Base-by-base conservation (phyloP, 37 sponge, comb jelly and placozoan genomes). In the Chondrosia reniformis region DNA sequence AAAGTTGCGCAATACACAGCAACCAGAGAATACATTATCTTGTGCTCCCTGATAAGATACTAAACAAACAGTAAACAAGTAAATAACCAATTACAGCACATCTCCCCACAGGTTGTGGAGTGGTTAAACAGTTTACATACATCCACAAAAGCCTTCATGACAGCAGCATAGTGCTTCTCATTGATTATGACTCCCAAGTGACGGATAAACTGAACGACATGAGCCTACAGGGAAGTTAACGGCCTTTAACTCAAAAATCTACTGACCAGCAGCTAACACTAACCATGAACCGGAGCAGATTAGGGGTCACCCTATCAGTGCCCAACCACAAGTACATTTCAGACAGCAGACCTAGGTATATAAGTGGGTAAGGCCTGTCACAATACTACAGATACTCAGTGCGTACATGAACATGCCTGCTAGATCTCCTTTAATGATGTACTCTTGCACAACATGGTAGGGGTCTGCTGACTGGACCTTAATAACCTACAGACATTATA, bases 231-330 rank as follows among this genome's bases (percentile, higher is more conserved):
- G 42, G 24, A 38, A 32, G 63, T 12, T 22, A 22, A 28, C 7
- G 66, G 28, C 34, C 33, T 49, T 10, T 49, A 15, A 67, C 55
- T 28, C 61, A 27, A 46, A 59, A 71, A 38, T 58, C 33, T 1
- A 56, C 22, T 19, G 32, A 41, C 67, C 21, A 22, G 34, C 69
- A 67, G 30, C 30, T 30, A 67, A 17, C 61, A 38, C 85, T 63
- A 17, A 91, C 92, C 92, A 87, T 84, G 59, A 91, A 87, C 25
- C 92, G 56, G 24, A 91, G 79, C 74, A 57, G 74, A 52, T 87
- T 78, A 10, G 80, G 30, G 45, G 66, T 76, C 2, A 74, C 79
- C 0, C 19, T 54, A 12, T 12, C 40, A 36, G 41, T 45, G 21
- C 37, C 76, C 74, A 92, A 45, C 90, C 83, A 83, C 12, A 41